Conservation (phyloP, 1,140 invertebrate genomes). For the Caenorhabditis remanei region DNA sequence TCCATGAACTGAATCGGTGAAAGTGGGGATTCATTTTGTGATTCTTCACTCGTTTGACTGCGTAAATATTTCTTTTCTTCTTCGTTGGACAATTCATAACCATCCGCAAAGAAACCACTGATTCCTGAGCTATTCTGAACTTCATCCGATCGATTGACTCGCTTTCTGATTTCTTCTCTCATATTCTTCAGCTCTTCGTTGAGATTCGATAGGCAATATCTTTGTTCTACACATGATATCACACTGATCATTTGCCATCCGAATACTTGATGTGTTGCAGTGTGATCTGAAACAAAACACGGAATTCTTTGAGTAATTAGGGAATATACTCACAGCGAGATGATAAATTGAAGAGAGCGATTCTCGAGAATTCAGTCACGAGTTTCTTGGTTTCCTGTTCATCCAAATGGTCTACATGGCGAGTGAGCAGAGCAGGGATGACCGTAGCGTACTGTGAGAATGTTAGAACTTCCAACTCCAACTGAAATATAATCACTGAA, state of each 20-base stretch:
- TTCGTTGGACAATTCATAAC: background rate
- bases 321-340: background rate
- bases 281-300: background rate
- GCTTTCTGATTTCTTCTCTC: background rate
- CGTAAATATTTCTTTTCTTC: too few species aligned
- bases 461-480: constrained; percentile 12
- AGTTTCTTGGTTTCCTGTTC: background rate
- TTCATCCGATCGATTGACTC: background rate
- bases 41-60: too few species aligned
- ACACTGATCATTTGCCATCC: constrained; percentile 15
- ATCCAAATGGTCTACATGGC: background rate
- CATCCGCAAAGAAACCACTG: background rate
- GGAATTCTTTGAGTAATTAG: background rate
- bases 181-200: background rate
- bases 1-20: too few species aligned
- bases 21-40: too few species aligned
- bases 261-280: background rate
- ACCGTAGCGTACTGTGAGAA: background rate
- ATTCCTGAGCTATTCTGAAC: background rate
- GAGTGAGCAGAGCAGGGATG: background rate
- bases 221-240: background rate
- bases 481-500: too few species aligned
- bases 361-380: background rate
- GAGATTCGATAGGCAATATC: background rate
- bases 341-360: background rate